A percentile compares a stretch with the other conserved stretches of the same genome.
These are phyloP conservation scores for Genyomyrus donnyi DNA, from an alignment of 2,113 vertebrate species.

Conservation along the genomic window DNA sequence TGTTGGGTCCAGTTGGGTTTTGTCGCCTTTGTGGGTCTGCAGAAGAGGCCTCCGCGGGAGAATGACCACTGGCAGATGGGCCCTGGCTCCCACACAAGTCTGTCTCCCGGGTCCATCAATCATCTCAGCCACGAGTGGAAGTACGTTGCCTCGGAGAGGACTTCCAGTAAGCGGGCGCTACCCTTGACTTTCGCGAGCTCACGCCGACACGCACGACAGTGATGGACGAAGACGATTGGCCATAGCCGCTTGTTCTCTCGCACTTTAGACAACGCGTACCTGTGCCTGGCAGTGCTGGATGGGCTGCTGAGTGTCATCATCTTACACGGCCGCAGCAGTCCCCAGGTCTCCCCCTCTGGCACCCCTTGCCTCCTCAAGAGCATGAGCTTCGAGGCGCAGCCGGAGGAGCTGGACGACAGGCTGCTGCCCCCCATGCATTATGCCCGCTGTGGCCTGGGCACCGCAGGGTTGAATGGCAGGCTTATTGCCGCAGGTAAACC, in stretches of 20 bases:
- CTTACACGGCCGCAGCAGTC: constrained; percentile 88
- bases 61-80: constrained; percentile 87
- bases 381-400: constrained; percentile 84
- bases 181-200: background rate
- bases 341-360: constrained; percentile 84
- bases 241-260: background rate
- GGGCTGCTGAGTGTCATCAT: constrained; percentile 90
- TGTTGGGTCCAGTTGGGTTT: constrained; percentile 54
- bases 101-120: constrained; percentile 78
- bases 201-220: background rate
- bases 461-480: constrained; percentile 71
- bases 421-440: constrained; percentile 92
- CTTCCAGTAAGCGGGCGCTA: constrained; percentile 74
- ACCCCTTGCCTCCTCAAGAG: constrained; percentile 91
- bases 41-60: constrained; percentile 94
- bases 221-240: background rate
- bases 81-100: constrained; percentile 85
- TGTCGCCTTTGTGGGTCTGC: constrained; percentile 89
- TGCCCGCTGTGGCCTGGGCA: constrained; percentile 87
- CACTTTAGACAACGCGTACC: constrained; percentile 77
- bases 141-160: constrained; percentile 96
- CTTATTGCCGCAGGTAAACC: constrained; percentile 83
- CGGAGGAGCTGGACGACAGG: constrained; percentile 71
- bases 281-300: constrained; percentile 94
- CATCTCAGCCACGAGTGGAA: constrained; percentile 93